Percentiles rank a stretch among this genome's conserved stretches.
Conservation (phyloP, 2,888 invertebrate genomes). For the Sarcophaga carnaria region DNA sequence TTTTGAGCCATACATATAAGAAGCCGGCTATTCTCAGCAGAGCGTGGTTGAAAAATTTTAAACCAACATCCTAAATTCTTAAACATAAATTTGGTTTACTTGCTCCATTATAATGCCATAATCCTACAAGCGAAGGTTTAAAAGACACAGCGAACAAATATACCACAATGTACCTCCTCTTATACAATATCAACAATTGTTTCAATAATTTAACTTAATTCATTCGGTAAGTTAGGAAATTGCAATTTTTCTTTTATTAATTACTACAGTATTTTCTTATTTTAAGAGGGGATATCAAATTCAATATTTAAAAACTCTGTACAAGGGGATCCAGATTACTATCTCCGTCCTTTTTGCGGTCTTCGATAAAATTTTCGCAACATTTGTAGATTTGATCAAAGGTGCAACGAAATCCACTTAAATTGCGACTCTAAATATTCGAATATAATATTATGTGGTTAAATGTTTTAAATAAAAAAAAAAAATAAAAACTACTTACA, state of each 20-base stretch:
- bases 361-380: constrained; percentile 72
- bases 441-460: background rate
- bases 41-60: too few species aligned
- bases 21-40: too few species aligned
- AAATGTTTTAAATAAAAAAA: constrained; percentile 4
- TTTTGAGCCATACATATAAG: too few species aligned
- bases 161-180: too few species aligned
- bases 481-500: constrained; percentile 10
- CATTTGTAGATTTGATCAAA: constrained; percentile 70
- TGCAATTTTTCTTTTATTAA: background rate
- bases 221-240: too few species aligned
- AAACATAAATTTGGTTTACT: too few species aligned
- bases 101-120: too few species aligned
- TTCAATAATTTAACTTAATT: too few species aligned
- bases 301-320: background rate
- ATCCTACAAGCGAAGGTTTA: background rate
- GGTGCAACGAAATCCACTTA: constrained; percentile 7
- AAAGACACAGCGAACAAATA: background rate
- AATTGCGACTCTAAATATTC: constrained; percentile 13
- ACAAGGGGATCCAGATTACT: background rate
- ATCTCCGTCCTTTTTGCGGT: constrained; percentile 50
- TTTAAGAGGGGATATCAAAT: too few species aligned
- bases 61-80: too few species aligned
- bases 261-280: background rate
- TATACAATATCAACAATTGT: too few species aligned